phyloP scores from a whole-genome alignment of 2,888 invertebrate genomes.

The Harpalus rufipes region DNA sequence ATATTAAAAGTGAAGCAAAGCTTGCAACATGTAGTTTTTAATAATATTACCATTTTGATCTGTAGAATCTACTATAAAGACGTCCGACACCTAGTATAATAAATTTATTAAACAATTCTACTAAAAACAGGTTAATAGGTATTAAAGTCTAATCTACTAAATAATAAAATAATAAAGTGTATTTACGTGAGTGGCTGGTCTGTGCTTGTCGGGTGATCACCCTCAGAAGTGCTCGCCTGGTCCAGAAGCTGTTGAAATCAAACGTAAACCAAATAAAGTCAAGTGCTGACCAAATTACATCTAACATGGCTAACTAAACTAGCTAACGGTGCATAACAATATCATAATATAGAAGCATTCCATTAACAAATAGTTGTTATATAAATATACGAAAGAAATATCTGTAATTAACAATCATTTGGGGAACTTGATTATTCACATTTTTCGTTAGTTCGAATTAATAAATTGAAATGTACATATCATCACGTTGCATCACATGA shows the following conservation, averaged over 20 bases:
- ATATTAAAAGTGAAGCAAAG: too few relatives aligned
- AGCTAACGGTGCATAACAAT: slow-evolving; percentile 35
- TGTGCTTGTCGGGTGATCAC: slow-evolving; percentile 79
- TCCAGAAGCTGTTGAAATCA: slow-evolving; percentile 85
- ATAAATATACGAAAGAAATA: slow-evolving; percentile 51
- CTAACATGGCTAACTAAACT: slow-evolving; percentile 34
- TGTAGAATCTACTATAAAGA: too few relatives aligned
- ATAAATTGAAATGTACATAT: slow-evolving; percentile 16
- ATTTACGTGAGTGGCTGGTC: slow-evolving; percentile 82
- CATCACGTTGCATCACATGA: slow-evolving; percentile 45
- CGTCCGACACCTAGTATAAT: background rate
- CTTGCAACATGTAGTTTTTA: too few relatives aligned
- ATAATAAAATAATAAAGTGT: slow-evolving; percentile 76
- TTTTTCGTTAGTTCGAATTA: slow-evolving; percentile 27
- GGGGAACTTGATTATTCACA: slow-evolving; percentile 49
- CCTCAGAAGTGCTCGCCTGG: slow-evolving; percentile 80
- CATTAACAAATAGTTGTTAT: slow-evolving; percentile 22
- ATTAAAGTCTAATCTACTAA: slow-evolving; percentile 64
- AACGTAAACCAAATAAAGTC: slow-evolving; percentile 79
- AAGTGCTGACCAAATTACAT: slow-evolving; percentile 60
- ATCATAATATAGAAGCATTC: slow-evolving; percentile 50
- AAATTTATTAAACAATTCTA: background rate
- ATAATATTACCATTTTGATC: too few relatives aligned
- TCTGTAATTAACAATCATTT: slow-evolving; percentile 27
- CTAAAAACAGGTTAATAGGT: background rate